These are phyloP conservation scores for Ceratoteleas bidentatus DNA, from an alignment of 1,140 invertebrate species.

Conservation along the genomic window DNA sequence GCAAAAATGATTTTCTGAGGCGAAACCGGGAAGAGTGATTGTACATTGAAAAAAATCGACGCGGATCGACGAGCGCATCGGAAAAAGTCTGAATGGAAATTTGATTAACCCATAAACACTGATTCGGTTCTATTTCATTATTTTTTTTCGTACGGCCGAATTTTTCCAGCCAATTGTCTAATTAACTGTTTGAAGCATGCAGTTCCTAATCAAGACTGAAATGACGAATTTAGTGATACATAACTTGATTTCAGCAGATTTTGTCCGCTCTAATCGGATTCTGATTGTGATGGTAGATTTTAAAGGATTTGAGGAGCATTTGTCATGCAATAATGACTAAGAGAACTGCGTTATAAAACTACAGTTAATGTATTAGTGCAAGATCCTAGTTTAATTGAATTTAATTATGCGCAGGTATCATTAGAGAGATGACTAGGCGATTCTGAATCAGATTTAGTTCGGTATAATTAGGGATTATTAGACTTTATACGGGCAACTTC, in stretches of 20 bases:
- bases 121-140: too few species aligned
- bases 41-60: not conserved
- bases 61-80: not conserved
- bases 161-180: too few species aligned
- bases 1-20: not conserved
- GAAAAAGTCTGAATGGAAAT: too few species aligned
- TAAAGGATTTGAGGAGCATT: not conserved
- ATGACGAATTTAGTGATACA: not conserved
- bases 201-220: not conserved
- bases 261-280: not conserved
- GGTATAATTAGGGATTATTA: slow-evolving; percentile 5
- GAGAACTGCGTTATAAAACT: not conserved
- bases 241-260: not conserved
- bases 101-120: too few species aligned
- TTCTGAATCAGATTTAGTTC: slow-evolving; percentile 2
- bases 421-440: not conserved
- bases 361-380: not conserved
- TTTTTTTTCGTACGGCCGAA: not conserved
- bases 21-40: not conserved
- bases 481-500: not conserved
- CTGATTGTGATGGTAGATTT: not conserved
- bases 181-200: not conserved
- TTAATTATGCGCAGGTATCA: not conserved
- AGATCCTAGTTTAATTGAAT: slow-evolving; percentile 4
- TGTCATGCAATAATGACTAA: not conserved